Evolutionary conservation across 2,113 vertebrate species (phyloP).

Genomic region (Oceanodroma tethys): DNA sequence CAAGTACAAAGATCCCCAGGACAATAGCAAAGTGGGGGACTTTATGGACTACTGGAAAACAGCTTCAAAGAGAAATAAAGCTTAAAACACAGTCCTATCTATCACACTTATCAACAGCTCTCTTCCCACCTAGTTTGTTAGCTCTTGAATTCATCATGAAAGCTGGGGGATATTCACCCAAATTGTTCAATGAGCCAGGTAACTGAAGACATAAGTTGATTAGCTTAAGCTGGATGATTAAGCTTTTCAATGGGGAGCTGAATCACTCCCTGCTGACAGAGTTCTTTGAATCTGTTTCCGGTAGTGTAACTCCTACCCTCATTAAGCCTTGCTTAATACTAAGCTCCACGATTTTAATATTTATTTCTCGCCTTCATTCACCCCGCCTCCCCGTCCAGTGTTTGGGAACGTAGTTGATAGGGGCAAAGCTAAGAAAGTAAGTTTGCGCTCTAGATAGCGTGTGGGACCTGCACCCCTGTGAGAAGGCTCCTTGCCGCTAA

Average conservation of each 20-base stretch:
- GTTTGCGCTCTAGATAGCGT: background rate
- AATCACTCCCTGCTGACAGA: background rate
- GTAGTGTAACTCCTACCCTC: background rate
- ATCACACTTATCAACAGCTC: background rate
- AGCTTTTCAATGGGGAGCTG: background rate
- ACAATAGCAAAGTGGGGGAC: background rate
- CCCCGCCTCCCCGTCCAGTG: fast-evolving
- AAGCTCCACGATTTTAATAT: background rate
- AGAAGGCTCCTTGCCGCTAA: background rate
- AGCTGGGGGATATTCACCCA: background rate
- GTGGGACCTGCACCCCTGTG: background rate
- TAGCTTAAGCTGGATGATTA: slow-evolving; percentile 16
- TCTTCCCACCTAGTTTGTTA: background rate
- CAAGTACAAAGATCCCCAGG: background rate
- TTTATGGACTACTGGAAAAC: background rate
- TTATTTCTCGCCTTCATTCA: background rate
- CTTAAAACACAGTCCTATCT: background rate
- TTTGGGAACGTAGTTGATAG: fast-evolving
- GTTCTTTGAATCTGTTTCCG: slow-evolving; percentile 28
- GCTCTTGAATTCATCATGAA: background rate
- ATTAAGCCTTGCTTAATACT: background rate
- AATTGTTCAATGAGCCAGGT: slow-evolving; percentile 43
- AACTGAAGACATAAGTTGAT: slow-evolving; percentile 48
- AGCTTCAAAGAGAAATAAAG: background rate
- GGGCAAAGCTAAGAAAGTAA: background rate